A percentile compares a stretch with the other conserved stretches of the same genome.
phyloP scores from a whole-genome alignment of 2,797 vertebrate species.

The Brotula barbata region DNA sequence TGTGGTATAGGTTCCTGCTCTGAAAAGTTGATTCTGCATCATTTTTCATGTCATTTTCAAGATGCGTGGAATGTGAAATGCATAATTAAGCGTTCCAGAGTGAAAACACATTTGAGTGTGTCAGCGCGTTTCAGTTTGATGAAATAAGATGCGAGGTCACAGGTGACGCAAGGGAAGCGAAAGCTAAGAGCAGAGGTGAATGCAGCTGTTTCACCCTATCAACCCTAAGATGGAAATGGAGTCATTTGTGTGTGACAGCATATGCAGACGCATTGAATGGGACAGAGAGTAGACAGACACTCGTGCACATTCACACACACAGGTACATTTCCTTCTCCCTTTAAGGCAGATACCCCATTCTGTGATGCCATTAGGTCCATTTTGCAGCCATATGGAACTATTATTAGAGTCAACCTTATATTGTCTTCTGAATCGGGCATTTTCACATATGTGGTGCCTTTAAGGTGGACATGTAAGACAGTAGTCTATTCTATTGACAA shows the following conservation, averaged over 20 bases:
- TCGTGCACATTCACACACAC: constrained; percentile 12
- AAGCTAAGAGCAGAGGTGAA: constrained; percentile 17
- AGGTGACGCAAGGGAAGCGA: constrained; percentile 3
- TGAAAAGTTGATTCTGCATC: not conserved
- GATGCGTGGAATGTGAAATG: constrained; percentile 5
- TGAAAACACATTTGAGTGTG: not conserved
- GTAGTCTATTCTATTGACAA: constrained; percentile 31
- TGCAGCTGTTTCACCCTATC: constrained; percentile 20
- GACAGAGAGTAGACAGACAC: constrained; percentile 10
- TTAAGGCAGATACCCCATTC: constrained; percentile 33
- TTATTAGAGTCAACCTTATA: constrained; percentile 45
- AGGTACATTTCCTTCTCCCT: constrained; percentile 28
- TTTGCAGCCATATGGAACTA: constrained; percentile 40
- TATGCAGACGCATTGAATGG: constrained; percentile 4
- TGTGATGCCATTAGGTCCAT: constrained; percentile 58
- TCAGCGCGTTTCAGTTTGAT: not conserved
- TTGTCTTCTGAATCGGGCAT: constrained; percentile 30
- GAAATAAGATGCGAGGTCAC: constrained; percentile 20
- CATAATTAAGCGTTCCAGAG: constrained; percentile 8
- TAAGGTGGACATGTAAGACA: constrained; percentile 22
- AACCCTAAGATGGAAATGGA: constrained; percentile 5
- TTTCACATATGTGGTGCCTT: constrained; percentile 34
- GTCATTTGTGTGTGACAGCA: constrained; percentile 18
- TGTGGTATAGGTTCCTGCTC: not conserved
- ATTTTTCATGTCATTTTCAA: too few species aligned